A percentile compares a stretch with the other conserved stretches of the same genome.
Conservation (phyloP, 2,113 vertebrate species). For the Burhinus bistriatus region DNA sequence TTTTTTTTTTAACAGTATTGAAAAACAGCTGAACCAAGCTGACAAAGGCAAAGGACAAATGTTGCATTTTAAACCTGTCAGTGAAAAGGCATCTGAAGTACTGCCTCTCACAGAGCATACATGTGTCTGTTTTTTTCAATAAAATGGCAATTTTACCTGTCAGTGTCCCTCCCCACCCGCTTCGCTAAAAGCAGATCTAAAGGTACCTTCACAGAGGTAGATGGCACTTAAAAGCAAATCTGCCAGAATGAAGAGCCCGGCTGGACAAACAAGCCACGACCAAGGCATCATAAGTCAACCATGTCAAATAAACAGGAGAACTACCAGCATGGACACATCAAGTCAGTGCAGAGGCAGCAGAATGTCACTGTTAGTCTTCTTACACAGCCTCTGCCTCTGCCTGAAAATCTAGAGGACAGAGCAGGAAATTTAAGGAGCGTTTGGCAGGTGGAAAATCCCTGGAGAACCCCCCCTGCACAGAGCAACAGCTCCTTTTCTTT, state of each 20-base stretch:
- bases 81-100: neutral
- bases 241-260: neutral
- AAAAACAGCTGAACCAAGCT: neutral
- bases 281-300: neutral
- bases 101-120: neutral
- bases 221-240: neutral
- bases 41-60: neutral
- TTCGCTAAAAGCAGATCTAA: neutral
- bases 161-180: neutral
- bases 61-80: neutral
- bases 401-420: neutral
- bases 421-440: neutral
- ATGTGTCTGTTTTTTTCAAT: neutral
- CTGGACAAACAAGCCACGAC: neutral
- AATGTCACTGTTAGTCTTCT: neutral
- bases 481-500: neutral
- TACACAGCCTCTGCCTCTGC: neutral
- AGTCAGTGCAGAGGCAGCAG: rapidly evolving
- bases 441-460: neutral
- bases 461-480: neutral
- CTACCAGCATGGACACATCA: neutral
- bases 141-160: neutral
- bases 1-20: neutral
- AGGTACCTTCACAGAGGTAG: neutral
- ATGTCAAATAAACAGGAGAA: neutral